phyloP scores from a whole-genome alignment of 2,888 invertebrate species.

The Bibio marci region DNA sequence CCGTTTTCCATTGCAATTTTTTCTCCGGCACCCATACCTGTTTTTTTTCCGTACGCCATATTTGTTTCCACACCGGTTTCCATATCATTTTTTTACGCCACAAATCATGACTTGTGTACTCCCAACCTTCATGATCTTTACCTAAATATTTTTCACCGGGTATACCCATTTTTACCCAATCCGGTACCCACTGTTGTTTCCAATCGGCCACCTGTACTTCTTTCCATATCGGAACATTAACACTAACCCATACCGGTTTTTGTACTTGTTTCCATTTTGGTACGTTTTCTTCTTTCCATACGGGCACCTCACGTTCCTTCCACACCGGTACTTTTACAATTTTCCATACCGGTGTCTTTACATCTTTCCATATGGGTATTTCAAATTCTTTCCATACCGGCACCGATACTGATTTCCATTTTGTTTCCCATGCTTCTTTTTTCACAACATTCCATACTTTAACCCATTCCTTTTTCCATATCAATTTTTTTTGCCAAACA shows the following conservation, averaged over 20 bases:
- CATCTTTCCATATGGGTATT: conserved; percentile 56
- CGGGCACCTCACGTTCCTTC: conserved; percentile 57
- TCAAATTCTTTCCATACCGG: conserved; percentile 66
- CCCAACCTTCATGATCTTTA: conserved; percentile 46
- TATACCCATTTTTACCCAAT: conserved; percentile 25
- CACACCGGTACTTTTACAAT: conserved; percentile 30
- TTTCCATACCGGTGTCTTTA: conserved; percentile 50
- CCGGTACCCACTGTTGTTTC: conserved; percentile 38
- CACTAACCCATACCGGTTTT: conserved; percentile 55
- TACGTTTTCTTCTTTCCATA: conserved; percentile 43
- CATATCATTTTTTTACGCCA: conserved; percentile 54
- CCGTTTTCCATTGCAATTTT: conserved; percentile 43
- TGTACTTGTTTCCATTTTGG: conserved; percentile 56
- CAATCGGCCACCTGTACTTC: conserved; percentile 33
- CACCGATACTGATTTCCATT: conserved; percentile 57
- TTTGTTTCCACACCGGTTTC: conserved; percentile 51
- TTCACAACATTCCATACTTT: conserved; percentile 54
- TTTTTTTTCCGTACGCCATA: conserved; percentile 38
- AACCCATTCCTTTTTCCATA: conserved; percentile 67
- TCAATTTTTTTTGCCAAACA: conserved; percentile 65
- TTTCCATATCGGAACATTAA: conserved; percentile 40
- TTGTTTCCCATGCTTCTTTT: conserved; percentile 54
- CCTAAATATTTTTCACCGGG: conserved; percentile 45
- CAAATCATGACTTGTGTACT: conserved; percentile 46
- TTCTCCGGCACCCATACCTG: conserved; percentile 40